phyloP scores from a whole-genome alignment of 2,888 invertebrate genomes.

The Dynastes grantii region DNA sequence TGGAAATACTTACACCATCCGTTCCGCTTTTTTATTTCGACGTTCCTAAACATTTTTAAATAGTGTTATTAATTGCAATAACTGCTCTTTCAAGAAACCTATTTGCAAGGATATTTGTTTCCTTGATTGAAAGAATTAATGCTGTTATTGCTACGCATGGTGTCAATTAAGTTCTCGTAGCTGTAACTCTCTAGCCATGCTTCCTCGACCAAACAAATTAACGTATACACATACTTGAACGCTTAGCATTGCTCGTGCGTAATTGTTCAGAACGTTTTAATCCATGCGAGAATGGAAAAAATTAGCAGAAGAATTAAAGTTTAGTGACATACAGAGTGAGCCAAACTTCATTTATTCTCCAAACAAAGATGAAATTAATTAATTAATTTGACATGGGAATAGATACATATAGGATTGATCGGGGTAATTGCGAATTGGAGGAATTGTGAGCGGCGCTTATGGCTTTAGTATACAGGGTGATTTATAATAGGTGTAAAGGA shows the following conservation, averaged over 20 bases:
- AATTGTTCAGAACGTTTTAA: slow-evolving; percentile 22
- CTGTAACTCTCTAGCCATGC: neutral
- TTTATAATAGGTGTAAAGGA: too few relatives aligned
- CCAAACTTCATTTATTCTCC: too few relatives aligned
- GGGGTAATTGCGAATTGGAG: too few relatives aligned
- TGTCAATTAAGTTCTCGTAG: neutral
- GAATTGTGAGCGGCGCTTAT: too few relatives aligned
- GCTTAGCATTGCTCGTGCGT: slow-evolving; percentile 8
- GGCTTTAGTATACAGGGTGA: too few relatives aligned
- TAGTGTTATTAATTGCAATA: slow-evolving; percentile 10
- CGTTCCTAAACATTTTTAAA: neutral
- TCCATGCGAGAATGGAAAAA: neutral
- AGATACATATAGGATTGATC: too few relatives aligned
- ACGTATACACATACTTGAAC: neutral
- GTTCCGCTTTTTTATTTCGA: neutral
- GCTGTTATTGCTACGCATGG: neutral
- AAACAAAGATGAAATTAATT: too few relatives aligned
- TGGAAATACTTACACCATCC: neutral
- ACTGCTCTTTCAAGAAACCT: neutral
- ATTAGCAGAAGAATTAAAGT: too few relatives aligned
- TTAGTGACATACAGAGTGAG: too few relatives aligned
- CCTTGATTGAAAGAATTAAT: slow-evolving; percentile 30
- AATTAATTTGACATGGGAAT: too few relatives aligned
- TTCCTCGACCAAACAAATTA: slow-evolving; percentile 13
- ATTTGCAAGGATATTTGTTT: slow-evolving; percentile 20